Evolutionary conservation across 2,888 invertebrate species (phyloP).

Genomic region (Acronicta leporina): DNA sequence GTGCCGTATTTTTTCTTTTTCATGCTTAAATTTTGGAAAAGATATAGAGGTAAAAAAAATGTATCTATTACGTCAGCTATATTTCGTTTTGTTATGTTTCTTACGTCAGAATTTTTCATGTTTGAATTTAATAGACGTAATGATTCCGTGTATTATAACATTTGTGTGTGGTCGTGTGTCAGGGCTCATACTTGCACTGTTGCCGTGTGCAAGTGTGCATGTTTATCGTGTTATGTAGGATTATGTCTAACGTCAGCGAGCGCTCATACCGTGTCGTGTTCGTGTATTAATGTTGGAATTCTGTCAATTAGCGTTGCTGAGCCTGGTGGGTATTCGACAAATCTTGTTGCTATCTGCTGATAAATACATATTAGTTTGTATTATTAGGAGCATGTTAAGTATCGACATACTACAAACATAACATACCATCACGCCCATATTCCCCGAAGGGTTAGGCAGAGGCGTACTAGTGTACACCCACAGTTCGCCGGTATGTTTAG

Average conservation of each 20-base stretch:
- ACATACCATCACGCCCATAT: too few species aligned
- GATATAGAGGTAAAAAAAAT: too few species aligned
- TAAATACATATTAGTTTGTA: not conserved
- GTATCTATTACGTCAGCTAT: too few species aligned
- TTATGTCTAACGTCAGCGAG: constrained; percentile 20
- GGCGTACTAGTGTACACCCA: too few species aligned
- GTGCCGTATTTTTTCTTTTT: too few species aligned
- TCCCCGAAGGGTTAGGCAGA: too few species aligned
- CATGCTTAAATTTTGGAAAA: not conserved
- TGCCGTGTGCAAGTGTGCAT: constrained; percentile 10
- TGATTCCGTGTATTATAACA: constrained; percentile 4
- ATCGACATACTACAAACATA: not conserved
- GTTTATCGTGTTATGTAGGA: constrained; percentile 19
- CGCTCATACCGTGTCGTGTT: constrained; percentile 25
- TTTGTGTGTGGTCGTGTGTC: not conserved
- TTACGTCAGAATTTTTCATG: too few species aligned
- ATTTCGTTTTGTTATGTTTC: too few species aligned
- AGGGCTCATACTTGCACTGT: constrained; percentile 11
- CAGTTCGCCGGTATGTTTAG: too few species aligned
- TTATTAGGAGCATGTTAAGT: not conserved
- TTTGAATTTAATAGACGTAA: constrained; percentile 15
- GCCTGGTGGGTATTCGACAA: constrained; percentile 32
- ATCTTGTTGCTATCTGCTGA: constrained; percentile 28
- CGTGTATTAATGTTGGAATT: constrained; percentile 43
- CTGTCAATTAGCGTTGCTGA: constrained; percentile 49